Conservation (phyloP, 2,888 invertebrate species). For the Globia sparganii region DNA sequence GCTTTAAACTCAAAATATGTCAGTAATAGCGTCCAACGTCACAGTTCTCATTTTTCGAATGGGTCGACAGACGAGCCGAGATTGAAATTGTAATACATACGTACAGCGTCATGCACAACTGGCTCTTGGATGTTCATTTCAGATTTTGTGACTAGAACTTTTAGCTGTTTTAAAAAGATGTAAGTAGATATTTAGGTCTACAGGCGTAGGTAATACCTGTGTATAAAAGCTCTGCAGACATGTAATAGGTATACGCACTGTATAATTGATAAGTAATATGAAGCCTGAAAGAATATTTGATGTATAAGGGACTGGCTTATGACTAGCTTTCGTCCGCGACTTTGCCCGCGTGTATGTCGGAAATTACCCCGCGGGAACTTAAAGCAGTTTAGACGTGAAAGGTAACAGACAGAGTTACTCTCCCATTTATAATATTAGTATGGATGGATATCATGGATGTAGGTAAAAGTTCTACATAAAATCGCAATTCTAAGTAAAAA, state of each 20-base stretch:
- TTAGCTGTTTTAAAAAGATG: constrained; percentile 19
- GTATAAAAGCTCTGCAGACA: not conserved
- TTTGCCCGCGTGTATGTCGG: not conserved
- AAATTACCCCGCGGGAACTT: not conserved
- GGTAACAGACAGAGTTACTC: not conserved
- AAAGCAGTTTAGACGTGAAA: too few species aligned
- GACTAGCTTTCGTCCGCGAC: not conserved
- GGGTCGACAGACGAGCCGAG: constrained; percentile 73
- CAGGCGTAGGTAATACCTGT: not conserved
- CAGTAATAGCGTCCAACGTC: constrained; percentile 64
- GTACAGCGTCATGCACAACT: constrained; percentile 69
- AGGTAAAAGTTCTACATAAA: not conserved
- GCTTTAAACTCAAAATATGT: constrained; percentile 36
- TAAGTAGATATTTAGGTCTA: constrained; percentile 3
- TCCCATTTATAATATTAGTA: not conserved
- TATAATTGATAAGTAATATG: not conserved
- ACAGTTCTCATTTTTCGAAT: constrained; percentile 80
- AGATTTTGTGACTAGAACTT: constrained; percentile 39
- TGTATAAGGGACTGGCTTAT: not conserved
- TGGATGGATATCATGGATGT: not conserved
- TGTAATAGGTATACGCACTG: not conserved
- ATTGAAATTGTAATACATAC: constrained; percentile 77
- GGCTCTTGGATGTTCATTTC: constrained; percentile 65
- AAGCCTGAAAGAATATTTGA: not conserved
- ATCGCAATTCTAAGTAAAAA: not conserved